Percentiles rank a stretch among this genome's conserved stretches.
Evolutionary conservation across 2,797 vertebrate species (phyloP).

Genomic region (Leptoclinus maculatus): DNA sequence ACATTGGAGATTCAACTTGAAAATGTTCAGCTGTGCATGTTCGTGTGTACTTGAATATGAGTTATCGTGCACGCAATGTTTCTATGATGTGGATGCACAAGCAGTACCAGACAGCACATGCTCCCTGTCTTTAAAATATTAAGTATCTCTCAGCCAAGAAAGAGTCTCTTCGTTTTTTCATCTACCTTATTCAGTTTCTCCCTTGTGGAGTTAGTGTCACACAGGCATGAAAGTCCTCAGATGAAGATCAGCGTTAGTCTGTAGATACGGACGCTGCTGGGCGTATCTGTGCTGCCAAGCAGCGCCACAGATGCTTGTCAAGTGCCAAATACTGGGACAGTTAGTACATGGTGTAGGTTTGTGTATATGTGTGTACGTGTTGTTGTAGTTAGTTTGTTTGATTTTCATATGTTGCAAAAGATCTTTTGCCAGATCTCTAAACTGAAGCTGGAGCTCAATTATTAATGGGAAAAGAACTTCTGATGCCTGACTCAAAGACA

Average conservation of each 20-base stretch:
- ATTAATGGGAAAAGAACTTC: conserved; percentile 39
- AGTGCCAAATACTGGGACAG: neutral
- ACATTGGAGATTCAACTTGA: conserved; percentile 75
- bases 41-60: conserved; percentile 21
- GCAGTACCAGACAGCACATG: conserved; percentile 19
- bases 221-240: conserved; percentile 13
- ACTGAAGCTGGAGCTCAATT: conserved; percentile 31
- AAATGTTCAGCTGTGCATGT: conserved; percentile 71
- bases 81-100: conserved; percentile 31
- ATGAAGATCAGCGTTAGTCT: conserved; percentile 15
- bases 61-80: conserved; percentile 37
- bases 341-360: conserved; percentile 1
- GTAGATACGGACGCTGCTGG: conserved; percentile 19
- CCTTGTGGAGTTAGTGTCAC: conserved; percentile 43
- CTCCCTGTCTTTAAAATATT: conserved; percentile 60
- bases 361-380: neutral
- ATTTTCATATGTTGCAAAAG: conserved; percentile 17
- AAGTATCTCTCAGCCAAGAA: conserved; percentile 46
- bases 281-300: conserved; percentile 10
- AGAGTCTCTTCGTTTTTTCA: conserved; percentile 47
- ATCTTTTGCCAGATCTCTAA: conserved; percentile 34
- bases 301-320: neutral
- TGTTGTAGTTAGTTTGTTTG: neutral
- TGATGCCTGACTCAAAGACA: conserved; percentile 33
- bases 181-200: conserved; percentile 36